Evolutionary conservation across 2,113 vertebrate species (phyloP), one percentile per base, ranked within the genome.

Genomic region (Sorex fumeus): DNA sequence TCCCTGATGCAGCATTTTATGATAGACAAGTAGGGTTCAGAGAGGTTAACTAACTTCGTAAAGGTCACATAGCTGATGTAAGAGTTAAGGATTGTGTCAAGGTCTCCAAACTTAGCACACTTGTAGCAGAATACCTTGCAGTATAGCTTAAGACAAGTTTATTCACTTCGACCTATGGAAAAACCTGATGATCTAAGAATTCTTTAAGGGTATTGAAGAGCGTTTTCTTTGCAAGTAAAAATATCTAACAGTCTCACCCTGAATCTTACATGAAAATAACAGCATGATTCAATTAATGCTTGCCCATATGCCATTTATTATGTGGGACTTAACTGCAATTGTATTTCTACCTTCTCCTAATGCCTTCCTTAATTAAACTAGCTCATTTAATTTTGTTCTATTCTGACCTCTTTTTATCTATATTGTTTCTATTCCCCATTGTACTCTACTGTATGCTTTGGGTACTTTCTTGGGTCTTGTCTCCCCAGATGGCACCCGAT

Each of bases 281-380:
- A 84, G 75, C 62, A 60, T 36, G 62, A 89, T 87, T 92, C 83
- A 92, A 32, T 84, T 88, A 93, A 85, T 93, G 40, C 40, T 92
- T 86, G 64, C 8, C 5, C 23, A 87, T 28, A 64, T 74, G 64
- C 64, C 75, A 80, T 84, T 85, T 83, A 69, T 84, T 36, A 81
- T 53, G 8, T 47, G 28, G 40, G 71, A 72, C 23, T 87, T 87
- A 69, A 67, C 62, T 60, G 67, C 12, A 30, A 50, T 40, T 91
- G 57, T 67, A 92, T 70, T 88, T 88, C 74, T 75, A 53, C 32
- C 34, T 78, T 57, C 30, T 91, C n/a, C 13, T 57, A 75, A 70
- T 72, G 23, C 28, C 47, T 82, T 88, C 50, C 43, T 71, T 91
- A 79, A 93, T 86, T 80, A 32, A 9, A 32, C 30, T 34, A 79